phyloP scores from a whole-genome alignment of 1,140 invertebrate species.

The Dendroctonus ponderosae region DNA sequence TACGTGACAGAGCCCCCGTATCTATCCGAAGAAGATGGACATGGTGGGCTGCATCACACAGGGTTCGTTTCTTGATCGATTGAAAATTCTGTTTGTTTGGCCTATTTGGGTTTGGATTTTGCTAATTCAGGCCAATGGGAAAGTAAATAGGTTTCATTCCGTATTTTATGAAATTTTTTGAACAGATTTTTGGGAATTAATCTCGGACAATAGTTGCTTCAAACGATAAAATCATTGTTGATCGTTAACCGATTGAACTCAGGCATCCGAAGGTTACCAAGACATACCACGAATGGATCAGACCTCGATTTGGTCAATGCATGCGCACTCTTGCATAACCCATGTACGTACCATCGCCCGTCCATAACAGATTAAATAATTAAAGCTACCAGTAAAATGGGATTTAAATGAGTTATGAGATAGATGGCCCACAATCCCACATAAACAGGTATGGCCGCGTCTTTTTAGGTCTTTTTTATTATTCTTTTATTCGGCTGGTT shows the following conservation, averaged over 20 bases:
- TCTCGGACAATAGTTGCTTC: too few relatives aligned
- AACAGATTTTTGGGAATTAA: not conserved
- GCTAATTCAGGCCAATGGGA: not conserved
- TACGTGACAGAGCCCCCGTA: not conserved
- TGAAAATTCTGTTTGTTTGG: not conserved
- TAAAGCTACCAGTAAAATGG: slow-evolving; percentile 19
- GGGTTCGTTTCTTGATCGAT: not conserved
- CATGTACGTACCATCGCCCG: not conserved
- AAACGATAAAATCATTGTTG: not conserved
- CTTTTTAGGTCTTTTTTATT: slow-evolving; percentile 3
- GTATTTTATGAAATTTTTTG: not conserved
- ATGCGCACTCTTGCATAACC: slow-evolving; percentile 15
- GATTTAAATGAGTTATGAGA: slow-evolving; percentile 31
- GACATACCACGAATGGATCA: not conserved
- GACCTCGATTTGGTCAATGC: slow-evolving; percentile 19
- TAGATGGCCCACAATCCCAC: slow-evolving; percentile 25
- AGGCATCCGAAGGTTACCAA: not conserved
- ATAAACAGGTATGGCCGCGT: slow-evolving; percentile 20
- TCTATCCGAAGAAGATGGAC: not conserved
- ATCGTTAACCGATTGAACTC: not conserved
- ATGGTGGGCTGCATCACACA: not conserved
- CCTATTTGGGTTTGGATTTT: not conserved
- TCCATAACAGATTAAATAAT: slow-evolving; percentile 22
- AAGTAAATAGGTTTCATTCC: not conserved
- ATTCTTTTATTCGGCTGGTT: not conserved